Base-by-base conservation (phyloP, 2,113 vertebrate species). In the Trichomycterus rosablanca region DNA sequence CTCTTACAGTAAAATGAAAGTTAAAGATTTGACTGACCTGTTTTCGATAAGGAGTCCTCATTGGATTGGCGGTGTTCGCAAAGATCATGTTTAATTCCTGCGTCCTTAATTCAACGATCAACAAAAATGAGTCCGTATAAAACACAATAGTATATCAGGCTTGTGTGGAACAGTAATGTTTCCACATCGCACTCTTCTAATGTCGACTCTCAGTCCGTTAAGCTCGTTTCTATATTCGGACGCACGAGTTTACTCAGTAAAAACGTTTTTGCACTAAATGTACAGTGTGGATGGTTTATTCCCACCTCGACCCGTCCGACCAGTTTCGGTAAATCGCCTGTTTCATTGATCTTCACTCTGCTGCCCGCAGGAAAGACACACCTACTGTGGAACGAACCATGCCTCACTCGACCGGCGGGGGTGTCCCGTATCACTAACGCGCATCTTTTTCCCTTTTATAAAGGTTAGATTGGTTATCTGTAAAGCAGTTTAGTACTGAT, bases 71-170 rank as follows among this genome's bases (percentile, higher is more conserved):
- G 70, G 88, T 86, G 77, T 88, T 91, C 63, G 92, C 93, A 85
- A 95, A 97, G 82, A 97, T 97, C 94, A 97, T 97, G 76, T 66
- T 86, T 80, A 74, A 84, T 49, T 40, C 67, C 59, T 19, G 32
- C 35, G 34, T 55, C 49, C 19, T 70, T 24, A 66, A 48, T 34
- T 68, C 66, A 24, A 40, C n/a, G 45, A 63, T 46, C n/a, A 45
- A 56, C 52, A 53, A 64, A 54, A 59, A 45, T 19, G 43, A 53
- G 44, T 56, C 61, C 67, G 42, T 49, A 23, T 5, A 59, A 19
- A 28, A 20, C 45, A 51, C 35, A n/a, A 23, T 16, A 16, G 40
- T 39, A 40, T 59, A 62, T 63, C 42, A 37, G 49, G 63, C 65
- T 74, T 44, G 42, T 70, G 59, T 11, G 37, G 3, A 67, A 37